Conservation (phyloP, 2,113 vertebrate species). For the Ovis aries region DNA sequence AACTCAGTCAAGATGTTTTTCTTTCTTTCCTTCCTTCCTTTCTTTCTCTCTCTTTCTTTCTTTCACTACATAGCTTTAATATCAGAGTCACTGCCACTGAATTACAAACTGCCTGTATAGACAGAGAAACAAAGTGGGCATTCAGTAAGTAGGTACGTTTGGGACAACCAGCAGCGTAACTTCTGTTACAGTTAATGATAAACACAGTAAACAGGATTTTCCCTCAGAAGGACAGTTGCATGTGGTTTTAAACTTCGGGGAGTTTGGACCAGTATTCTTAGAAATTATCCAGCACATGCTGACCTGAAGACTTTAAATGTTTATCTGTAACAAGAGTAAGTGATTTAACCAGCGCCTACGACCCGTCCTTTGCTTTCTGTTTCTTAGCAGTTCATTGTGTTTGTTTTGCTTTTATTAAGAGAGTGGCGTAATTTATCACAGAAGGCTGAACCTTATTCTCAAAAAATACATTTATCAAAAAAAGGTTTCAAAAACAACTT, state of each 20-base stretch:
- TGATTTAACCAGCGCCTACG: neutral
- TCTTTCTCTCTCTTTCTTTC: neutral
- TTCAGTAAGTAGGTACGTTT: neutral
- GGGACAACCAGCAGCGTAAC: neutral
- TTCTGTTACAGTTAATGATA: neutral
- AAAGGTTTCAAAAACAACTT: neutral
- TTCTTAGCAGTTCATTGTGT: neutral
- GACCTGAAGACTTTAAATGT: neutral
- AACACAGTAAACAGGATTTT: neutral
- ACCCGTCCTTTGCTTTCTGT: neutral
- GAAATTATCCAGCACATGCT: neutral
- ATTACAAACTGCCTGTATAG: neutral
- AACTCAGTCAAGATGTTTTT: neutral
- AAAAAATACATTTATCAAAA: constrained; percentile 44
- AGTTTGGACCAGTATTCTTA: neutral
- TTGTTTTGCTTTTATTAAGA: neutral
- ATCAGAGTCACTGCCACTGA: neutral
- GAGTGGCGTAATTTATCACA: neutral
- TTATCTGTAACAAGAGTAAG: neutral
- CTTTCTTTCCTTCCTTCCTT: neutral
- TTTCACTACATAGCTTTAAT: neutral
- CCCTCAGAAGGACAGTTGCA: neutral
- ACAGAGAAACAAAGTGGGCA: neutral
- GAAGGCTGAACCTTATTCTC: constrained; percentile 31
- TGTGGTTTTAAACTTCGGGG: neutral